phyloP scores from a whole-genome alignment of 2,797 vertebrate genomes.

The Rhinichthys osculus region DNA sequence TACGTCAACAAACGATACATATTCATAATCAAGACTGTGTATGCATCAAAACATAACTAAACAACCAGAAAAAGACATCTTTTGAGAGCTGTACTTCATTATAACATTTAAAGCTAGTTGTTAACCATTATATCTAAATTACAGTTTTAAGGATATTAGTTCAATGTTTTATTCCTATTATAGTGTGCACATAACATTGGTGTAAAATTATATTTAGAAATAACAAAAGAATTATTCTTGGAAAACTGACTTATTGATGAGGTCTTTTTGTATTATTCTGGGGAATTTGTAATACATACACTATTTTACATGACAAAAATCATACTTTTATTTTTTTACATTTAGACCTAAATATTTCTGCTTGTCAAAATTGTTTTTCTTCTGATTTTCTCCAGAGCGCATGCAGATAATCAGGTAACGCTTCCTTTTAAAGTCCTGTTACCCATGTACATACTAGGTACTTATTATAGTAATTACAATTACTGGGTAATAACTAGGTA shows the following conservation, averaged over 20 bases:
- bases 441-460: too few relatives aligned
- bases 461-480: too few relatives aligned
- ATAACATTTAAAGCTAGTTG: not conserved
- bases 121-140: not conserved
- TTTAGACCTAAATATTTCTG: too few relatives aligned
- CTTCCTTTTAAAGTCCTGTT: too few relatives aligned
- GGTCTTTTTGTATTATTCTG: not conserved
- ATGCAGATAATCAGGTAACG: too few relatives aligned
- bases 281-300: not conserved
- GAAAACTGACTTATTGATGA: not conserved
- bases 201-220: not conserved
- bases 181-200: not conserved
- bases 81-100: not conserved
- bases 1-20: not conserved
- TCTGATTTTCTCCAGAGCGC: too few relatives aligned
- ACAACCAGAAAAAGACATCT: not conserved
- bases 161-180: not conserved
- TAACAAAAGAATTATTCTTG: not conserved
- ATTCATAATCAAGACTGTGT: not conserved
- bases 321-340: too few relatives aligned
- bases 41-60: not conserved
- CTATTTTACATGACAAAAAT: not conserved
- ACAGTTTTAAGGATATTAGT: not conserved
- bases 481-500: too few relatives aligned
- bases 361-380: too few relatives aligned